phyloP scores from a whole-genome alignment of 2,113 vertebrate species.

The Tychaedon coryphoeus region DNA sequence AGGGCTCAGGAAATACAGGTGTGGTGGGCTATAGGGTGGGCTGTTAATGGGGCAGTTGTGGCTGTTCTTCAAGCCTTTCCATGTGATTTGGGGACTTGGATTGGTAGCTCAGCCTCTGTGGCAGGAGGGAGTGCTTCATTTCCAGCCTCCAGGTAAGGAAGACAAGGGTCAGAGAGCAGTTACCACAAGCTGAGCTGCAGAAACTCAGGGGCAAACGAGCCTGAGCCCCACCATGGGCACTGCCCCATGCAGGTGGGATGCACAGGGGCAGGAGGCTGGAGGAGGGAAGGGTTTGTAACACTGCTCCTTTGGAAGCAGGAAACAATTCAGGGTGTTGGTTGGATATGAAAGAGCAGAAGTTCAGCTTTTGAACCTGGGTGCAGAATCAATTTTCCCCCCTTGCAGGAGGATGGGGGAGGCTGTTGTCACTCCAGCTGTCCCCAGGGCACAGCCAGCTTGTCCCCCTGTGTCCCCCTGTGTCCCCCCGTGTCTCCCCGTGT shows the following conservation, averaged over 20 bases:
- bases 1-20: neutral
- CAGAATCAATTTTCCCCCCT: neutral
- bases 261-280: neutral
- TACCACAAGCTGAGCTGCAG: neutral
- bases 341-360: neutral
- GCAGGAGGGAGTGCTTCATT: neutral
- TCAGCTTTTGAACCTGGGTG: neutral
- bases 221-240: neutral
- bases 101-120: neutral
- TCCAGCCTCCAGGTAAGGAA: neutral
- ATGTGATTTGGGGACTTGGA: neutral
- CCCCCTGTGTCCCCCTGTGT: neutral
- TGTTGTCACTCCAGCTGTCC: neutral
- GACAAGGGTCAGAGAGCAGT: neutral
- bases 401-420: neutral
- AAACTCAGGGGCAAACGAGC: fast-evolving
- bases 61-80: neutral
- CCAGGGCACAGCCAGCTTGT: neutral
- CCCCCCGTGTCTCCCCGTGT: no score
- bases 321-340: neutral
- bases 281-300: neutral
- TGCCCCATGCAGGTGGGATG: fast-evolving
- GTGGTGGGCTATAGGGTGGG: fast-evolving
- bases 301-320: neutral
- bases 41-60: neutral